These are phyloP conservation scores for Atherinomorus stipes DNA, from an alignment of 2,113 vertebrate genomes.

Conservation along the genomic window DNA sequence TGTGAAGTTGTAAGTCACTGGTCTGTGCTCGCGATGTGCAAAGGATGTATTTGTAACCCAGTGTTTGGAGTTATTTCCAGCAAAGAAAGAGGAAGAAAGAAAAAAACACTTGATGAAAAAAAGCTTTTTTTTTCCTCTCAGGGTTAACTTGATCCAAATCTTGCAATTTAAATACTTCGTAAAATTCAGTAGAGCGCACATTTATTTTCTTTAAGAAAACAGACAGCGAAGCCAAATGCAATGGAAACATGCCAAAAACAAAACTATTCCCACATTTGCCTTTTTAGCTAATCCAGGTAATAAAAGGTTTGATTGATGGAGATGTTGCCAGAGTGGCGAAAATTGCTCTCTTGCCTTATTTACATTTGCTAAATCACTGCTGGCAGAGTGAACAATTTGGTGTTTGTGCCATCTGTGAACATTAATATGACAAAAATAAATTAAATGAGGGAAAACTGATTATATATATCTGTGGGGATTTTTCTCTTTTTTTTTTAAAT, in stretches of 20 bases:
- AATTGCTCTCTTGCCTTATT: slow-evolving; percentile 47
- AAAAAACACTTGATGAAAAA: neutral
- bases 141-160: slow-evolving; percentile 37
- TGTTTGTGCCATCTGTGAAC: slow-evolving; percentile 56
- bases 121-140: neutral
- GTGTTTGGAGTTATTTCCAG: slow-evolving; percentile 35
- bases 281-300: slow-evolving; percentile 54
- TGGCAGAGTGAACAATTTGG: slow-evolving; percentile 55
- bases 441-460: slow-evolving; percentile 68
- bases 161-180: slow-evolving; percentile 47
- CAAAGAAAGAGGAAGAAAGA: slow-evolving; percentile 10
- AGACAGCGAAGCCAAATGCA: slow-evolving; percentile 32
- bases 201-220: slow-evolving; percentile 58
- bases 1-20: slow-evolving; percentile 24
- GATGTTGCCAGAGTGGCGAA: slow-evolving; percentile 30
- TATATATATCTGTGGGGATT: slow-evolving; percentile 59
- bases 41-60: slow-evolving; percentile 45
- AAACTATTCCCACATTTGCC: slow-evolving; percentile 55
- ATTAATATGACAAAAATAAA: slow-evolving; percentile 71
- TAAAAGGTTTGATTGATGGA: slow-evolving; percentile 62
- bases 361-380: slow-evolving; percentile 60
- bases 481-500: no score
- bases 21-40: slow-evolving; percentile 37
- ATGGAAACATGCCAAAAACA: slow-evolving; percentile 28
- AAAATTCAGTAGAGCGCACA: slow-evolving; percentile 27